Evolutionary conservation across 2,797 vertebrate genomes (phyloP).

Genomic region (Tokudaia tokunoshimensis): DNA sequence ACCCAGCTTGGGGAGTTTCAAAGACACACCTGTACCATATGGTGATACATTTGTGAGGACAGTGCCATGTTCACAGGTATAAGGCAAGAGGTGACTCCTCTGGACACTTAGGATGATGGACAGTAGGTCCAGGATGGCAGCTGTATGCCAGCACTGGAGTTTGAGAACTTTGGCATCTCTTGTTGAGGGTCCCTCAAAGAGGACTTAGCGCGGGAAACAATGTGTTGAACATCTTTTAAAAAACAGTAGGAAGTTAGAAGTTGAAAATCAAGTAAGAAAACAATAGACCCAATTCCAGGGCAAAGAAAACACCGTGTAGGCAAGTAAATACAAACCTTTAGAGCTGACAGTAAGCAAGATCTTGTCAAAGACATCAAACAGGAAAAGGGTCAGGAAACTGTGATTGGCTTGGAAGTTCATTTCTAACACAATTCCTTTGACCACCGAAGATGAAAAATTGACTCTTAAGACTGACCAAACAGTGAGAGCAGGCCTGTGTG

Average conservation of each 20-base stretch:
- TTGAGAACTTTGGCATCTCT: background rate
- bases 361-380: background rate
- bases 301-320: background rate
- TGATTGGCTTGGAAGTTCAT: background rate
- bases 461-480: background rate
- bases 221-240: background rate
- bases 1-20: background rate
- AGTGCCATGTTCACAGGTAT: background rate
- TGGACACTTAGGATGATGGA: background rate
- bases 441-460: background rate
- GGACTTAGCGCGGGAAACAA: background rate
- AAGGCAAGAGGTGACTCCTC: background rate
- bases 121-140: too few relatives aligned
- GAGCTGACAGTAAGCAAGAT: background rate
- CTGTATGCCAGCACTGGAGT: background rate
- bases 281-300: background rate
- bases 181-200: background rate
- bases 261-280: background rate
- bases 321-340: background rate
- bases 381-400: background rate
- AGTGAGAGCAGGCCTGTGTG: background rate
- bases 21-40: background rate
- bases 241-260: background rate
- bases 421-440: background rate
- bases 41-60: background rate